Percentiles rank a stretch among this genome's conserved stretches.
Evolutionary conservation across 2,888 invertebrate genomes (phyloP).

Genomic region (Conomelus anceps): DNA sequence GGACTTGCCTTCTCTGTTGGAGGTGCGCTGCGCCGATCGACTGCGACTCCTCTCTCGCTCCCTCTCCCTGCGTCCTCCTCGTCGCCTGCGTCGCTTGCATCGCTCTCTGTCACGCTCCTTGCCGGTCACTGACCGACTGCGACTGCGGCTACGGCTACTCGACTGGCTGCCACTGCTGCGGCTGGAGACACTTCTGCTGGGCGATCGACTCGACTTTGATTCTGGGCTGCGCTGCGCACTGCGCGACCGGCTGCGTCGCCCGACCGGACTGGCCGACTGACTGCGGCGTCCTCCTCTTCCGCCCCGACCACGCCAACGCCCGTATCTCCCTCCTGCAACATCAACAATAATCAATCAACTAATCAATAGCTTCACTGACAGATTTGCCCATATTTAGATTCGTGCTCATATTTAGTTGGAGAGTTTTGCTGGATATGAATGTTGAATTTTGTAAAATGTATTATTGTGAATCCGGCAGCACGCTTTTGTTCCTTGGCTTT

Average conservation of each 20-base stretch:
- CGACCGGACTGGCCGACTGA: background rate
- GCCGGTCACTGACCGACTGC: conserved; percentile 15
- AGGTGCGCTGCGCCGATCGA: background rate
- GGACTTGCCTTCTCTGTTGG: conserved; percentile 2
- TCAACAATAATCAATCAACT: background rate
- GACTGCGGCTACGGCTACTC: conserved; percentile 5
- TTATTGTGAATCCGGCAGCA: too few relatives aligned
- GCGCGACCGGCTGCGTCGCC: background rate
- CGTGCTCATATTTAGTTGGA: too few relatives aligned
- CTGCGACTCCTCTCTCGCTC: background rate
- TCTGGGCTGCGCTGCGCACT: background rate
- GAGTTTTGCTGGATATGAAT: too few relatives aligned
- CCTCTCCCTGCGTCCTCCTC: background rate
- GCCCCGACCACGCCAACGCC: background rate
- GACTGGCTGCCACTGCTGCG: conserved; percentile 5
- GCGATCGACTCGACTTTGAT: background rate
- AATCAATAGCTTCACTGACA: too few relatives aligned
- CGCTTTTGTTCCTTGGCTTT: too few relatives aligned
- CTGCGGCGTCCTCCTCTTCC: background rate
- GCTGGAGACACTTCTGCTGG: conserved; percentile 13
- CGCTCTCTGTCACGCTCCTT: background rate
- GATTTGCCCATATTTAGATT: too few relatives aligned
- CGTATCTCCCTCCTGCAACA: background rate
- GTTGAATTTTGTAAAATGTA: too few relatives aligned
- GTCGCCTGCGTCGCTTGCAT: background rate